phyloP scores from a whole-genome alignment of 2,797 vertebrate genomes.

The Sparidentex hasta region DNA sequence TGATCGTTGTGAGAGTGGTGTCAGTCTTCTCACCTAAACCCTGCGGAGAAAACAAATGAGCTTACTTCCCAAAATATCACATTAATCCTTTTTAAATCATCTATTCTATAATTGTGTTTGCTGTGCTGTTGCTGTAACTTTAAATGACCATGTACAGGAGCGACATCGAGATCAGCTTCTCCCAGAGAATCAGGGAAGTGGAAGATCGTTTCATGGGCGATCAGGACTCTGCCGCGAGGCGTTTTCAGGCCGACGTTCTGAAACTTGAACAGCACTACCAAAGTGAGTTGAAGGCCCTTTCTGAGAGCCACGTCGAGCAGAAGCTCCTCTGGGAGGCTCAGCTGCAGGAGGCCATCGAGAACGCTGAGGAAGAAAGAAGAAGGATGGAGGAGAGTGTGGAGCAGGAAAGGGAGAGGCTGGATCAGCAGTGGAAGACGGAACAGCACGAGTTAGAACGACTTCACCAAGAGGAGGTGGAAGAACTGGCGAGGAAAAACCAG shows the following conservation, averaged over 20 bases:
- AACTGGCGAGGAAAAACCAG: constrained; percentile 81
- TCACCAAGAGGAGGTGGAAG: constrained; percentile 81
- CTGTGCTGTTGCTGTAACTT: constrained; percentile 56
- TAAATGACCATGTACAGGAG: constrained; percentile 88
- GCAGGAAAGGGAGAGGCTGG: constrained; percentile 72
- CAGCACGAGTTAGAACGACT: constrained; percentile 80
- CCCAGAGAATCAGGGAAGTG: constrained; percentile 87
- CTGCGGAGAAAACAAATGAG: neutral
- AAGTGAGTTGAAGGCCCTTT: constrained; percentile 82
- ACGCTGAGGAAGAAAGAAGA: constrained; percentile 76
- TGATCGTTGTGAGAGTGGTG: neutral
- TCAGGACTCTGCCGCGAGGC: constrained; percentile 83
- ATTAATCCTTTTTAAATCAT: neutral
- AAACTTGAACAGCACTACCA: constrained; percentile 85
- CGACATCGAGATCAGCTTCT: constrained; percentile 89
- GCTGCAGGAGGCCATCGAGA: constrained; percentile 81
- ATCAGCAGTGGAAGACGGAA: constrained; percentile 77
- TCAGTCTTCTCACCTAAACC: neutral
- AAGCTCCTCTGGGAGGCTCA: constrained; percentile 86
- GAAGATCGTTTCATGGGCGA: constrained; percentile 89
- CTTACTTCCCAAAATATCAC: neutral
- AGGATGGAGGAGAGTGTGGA: constrained; percentile 74
- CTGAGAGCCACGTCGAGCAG: constrained; percentile 81
- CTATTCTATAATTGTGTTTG: neutral
- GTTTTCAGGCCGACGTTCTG: constrained; percentile 83